phyloP scores from a whole-genome alignment of 2,113 vertebrate species.

The Paralichthys olivaceus region DNA sequence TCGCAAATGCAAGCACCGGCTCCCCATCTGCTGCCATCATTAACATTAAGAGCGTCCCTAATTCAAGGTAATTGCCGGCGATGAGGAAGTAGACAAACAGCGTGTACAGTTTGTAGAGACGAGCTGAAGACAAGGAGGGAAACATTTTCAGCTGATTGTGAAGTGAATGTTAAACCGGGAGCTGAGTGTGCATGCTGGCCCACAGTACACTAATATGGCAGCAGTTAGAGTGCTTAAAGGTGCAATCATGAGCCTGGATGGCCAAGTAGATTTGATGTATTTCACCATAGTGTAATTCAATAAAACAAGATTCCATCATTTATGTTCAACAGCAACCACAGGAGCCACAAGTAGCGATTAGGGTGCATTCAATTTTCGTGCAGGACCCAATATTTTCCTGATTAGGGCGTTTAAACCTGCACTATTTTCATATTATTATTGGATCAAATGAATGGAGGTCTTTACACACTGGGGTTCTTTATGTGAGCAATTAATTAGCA shows the following conservation, averaged over 20 bases:
- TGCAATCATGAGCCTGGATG: background rate
- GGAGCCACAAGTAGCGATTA: background rate
- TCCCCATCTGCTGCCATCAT: slow-evolving; percentile 76
- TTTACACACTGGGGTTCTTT: background rate
- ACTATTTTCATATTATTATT: background rate
- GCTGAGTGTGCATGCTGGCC: background rate
- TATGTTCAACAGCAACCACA: background rate
- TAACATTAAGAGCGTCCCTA: slow-evolving; percentile 71
- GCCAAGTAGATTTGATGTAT: background rate
- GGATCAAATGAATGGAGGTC: background rate
- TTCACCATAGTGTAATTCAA: background rate
- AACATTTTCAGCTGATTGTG: slow-evolving; percentile 12
- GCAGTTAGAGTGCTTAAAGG: background rate
- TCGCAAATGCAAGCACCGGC: slow-evolving; percentile 46
- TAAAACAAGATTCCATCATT: background rate
- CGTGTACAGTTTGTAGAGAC: slow-evolving; percentile 37
- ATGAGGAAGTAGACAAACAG: slow-evolving; percentile 65
- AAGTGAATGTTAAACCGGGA: slow-evolving; percentile 19
- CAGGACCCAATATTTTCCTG: background rate
- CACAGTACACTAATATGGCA: background rate
- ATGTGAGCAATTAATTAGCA: background rate
- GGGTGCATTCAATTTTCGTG: background rate
- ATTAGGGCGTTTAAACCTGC: background rate
- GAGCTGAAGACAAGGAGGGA: slow-evolving; percentile 17
- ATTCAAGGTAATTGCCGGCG: slow-evolving; percentile 71